Conservation (phyloP, 2,888 invertebrate genomes). For the Dasysyrphus albostriatus region DNA sequence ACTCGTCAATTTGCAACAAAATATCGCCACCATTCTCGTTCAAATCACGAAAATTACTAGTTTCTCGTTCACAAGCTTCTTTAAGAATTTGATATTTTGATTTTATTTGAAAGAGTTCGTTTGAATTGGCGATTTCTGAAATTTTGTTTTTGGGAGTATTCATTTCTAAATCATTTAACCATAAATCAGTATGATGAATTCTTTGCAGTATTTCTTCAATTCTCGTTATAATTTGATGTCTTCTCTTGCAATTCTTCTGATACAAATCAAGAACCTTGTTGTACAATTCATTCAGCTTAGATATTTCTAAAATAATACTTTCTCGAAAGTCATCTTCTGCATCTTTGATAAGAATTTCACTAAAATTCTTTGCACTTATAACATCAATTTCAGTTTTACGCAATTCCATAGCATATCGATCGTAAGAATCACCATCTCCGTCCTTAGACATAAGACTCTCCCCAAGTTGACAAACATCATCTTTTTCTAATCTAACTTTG, state of each 20-base stretch:
- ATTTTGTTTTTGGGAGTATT: slow-evolving; percentile 87
- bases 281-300: slow-evolving; percentile 81
- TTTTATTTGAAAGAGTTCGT: slow-evolving; percentile 89
- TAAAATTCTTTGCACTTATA: slow-evolving; percentile 83
- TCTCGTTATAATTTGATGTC: slow-evolving; percentile 79
- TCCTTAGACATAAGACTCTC: slow-evolving; percentile 25
- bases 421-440: slow-evolving; percentile 39
- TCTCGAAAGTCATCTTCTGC: slow-evolving; percentile 80
- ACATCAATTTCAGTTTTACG: slow-evolving; percentile 84
- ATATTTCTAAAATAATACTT: slow-evolving; percentile 79
- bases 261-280: slow-evolving; percentile 80
- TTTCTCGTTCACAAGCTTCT: slow-evolving; percentile 89
- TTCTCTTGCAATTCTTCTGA: slow-evolving; percentile 79
- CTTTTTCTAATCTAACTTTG: slow-evolving; percentile 68
- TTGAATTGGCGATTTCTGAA: slow-evolving; percentile 86
- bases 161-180: slow-evolving; percentile 87
- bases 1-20: slow-evolving; percentile 86
- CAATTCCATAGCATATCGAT: slow-evolving; percentile 80
- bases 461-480: slow-evolving; percentile 65
- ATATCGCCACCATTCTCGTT: slow-evolving; percentile 89
- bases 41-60: slow-evolving; percentile 87
- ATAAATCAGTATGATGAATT: slow-evolving; percentile 84
- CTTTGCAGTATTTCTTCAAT: slow-evolving; percentile 80
- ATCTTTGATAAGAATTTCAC: slow-evolving; percentile 82
- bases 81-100: slow-evolving; percentile 89